Evolutionary conservation across 1,140 invertebrate genomes (phyloP).

Genomic region (Bilobella aurantiaca): DNA sequence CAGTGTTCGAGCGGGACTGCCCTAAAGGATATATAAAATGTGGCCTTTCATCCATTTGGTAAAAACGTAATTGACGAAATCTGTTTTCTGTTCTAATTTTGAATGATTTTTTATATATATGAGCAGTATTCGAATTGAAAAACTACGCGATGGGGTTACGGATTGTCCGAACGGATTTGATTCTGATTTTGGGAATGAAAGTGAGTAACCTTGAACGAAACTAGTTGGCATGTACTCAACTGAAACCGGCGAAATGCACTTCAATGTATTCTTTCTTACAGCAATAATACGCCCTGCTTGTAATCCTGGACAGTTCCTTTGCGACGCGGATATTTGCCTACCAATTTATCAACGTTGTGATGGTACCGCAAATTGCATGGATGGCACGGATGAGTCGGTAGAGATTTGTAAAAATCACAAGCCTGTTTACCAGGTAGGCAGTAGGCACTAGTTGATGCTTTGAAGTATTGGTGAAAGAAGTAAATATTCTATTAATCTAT

Average conservation of each 20-base stretch:
- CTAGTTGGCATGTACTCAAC: constrained; percentile 12
- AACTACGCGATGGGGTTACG: background rate
- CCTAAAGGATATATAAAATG: constrained; percentile 3
- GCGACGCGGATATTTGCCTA: constrained; percentile 50
- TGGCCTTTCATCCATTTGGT: background rate
- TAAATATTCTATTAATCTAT: too few relatives aligned
- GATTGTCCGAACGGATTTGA: background rate
- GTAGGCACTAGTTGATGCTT: too few relatives aligned
- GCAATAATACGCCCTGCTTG: constrained; percentile 38
- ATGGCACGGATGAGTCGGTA: constrained; percentile 56
- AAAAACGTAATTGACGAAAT: background rate
- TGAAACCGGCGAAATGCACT: background rate
- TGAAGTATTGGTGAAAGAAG: too few relatives aligned
- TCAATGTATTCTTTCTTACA: background rate
- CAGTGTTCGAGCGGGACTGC: background rate
- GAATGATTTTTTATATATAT: background rate
- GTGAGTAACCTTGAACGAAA: background rate
- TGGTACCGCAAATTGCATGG: constrained; percentile 54
- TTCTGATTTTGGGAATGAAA: background rate
- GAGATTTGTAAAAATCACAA: constrained; percentile 46
- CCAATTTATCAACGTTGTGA: constrained; percentile 53
- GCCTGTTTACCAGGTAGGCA: constrained; percentile 44
- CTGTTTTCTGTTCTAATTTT: background rate
- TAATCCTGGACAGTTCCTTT: constrained; percentile 49
- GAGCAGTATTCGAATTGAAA: background rate